These are phyloP conservation scores for Phylloscopus whistleri DNA, from an alignment of 2,113 vertebrate genomes.

Conservation along the genomic window DNA sequence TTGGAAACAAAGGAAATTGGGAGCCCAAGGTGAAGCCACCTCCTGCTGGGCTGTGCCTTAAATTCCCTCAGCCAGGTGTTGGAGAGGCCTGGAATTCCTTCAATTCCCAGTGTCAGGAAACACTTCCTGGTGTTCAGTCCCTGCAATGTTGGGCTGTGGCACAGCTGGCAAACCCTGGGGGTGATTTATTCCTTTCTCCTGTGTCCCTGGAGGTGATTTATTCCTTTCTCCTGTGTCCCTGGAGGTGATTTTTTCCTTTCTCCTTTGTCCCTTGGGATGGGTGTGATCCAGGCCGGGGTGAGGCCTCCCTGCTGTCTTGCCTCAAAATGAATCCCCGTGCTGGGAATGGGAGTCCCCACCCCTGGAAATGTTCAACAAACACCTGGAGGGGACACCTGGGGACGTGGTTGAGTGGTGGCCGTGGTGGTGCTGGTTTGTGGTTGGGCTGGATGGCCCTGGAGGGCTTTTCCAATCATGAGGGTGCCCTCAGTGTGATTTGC, in stretches of 20 bases:
- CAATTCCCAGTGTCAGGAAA: not conserved
- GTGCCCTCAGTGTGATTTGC: not conserved
- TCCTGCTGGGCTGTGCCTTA: not conserved
- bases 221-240: not conserved
- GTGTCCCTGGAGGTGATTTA: not conserved
- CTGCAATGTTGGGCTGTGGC: not conserved
- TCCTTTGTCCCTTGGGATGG: fast-evolving
- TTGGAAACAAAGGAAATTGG: not conserved
- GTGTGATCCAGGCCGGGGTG: not conserved
- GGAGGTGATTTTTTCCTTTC: not conserved
- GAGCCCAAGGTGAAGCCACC: not conserved
- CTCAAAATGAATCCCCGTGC: not conserved
- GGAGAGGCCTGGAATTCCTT: not conserved
- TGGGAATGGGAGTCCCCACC: not conserved
- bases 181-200: not conserved
- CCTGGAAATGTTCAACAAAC: not conserved
- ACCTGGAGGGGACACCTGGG: not conserved
- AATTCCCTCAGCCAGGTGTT: not conserved
- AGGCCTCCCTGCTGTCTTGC: not conserved
- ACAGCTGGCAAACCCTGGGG: not conserved
- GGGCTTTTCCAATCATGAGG: fast-evolving
- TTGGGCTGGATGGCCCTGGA: not conserved
- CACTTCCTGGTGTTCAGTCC: not conserved
- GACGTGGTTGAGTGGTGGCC: not conserved
- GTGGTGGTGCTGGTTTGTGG: not conserved